Evolutionary conservation across 2,888 invertebrate species (phyloP), one percentile per base, ranked within the genome.

Genomic region (Diabrotica balteata): DNA sequence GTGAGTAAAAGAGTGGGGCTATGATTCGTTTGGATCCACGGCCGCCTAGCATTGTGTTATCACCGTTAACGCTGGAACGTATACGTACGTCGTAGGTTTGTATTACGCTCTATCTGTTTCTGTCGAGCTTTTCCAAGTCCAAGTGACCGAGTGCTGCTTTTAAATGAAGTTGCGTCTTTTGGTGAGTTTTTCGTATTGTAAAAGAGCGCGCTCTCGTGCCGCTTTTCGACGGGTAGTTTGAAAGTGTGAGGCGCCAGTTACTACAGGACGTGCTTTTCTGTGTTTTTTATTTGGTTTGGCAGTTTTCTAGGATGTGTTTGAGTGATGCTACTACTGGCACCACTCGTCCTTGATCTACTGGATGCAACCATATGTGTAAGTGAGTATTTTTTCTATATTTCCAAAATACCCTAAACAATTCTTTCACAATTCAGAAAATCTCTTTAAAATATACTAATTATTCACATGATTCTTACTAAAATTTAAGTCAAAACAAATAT

Each of bases 321-420:
- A 81, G 84, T 84, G 83, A 83, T 84, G 84, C 83, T 83, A 80
- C 76, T 77, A 78, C 80, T 77, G 83, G 83, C 83, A 84, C 81
- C 81, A 82, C 84, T 84, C 84, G 82, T 81, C 81, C 79, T 79
- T 84, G 82, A 83, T 79, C 80, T 82, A 82, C 84, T 84, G 84
- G 83, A 84, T 84, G 84, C 83, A 80, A 80, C 81, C 83, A 80
- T 78, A 83, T 83, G 83, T 81, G 83, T 81, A 82, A 82, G 83
- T 83, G 80, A 78, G 76, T 75, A 75, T 52, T 66, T 64, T 66
- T 10, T 32, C 32, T 32, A 32, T 32, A 32, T 32, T 32, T 32
- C 32, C 32, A 32, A 32, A 32, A 32, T 32, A 4, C 32, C 32
- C 32, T 32, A 32, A 32, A 32, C 17, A 17, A 17, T 17, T 17